These are phyloP conservation scores for Hydrolagus affinis DNA, from an alignment of 2,113 vertebrate species.

Conservation along the genomic window DNA sequence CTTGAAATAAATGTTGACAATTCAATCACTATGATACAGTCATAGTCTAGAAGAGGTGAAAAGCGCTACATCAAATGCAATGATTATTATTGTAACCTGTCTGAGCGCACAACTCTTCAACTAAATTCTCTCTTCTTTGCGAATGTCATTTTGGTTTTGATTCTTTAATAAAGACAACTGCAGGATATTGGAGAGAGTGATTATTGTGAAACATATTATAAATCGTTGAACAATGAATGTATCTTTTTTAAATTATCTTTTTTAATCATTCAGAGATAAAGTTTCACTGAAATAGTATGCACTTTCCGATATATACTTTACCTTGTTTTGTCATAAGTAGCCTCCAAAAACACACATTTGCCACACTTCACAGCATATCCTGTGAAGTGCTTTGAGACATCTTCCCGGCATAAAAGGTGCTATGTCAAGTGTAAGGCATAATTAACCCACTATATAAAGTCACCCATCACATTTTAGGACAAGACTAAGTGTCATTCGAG, in stretches of 20 bases:
- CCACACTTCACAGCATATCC: no score
- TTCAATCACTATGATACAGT: neutral
- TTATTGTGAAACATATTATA: neutral
- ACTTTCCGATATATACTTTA: neutral
- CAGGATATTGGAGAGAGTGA: neutral
- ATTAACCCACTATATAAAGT: no score
- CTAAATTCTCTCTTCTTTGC: slow-evolving; percentile 2
- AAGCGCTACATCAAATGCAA: no score
- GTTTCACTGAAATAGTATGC: neutral
- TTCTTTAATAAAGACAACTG: neutral
- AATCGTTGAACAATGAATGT: neutral
- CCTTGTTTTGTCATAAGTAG: neutral
- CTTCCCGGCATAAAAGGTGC: no score
- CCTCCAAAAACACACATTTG: no score
- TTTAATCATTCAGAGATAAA: neutral
- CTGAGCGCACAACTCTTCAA: neutral
- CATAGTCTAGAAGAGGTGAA: no score
- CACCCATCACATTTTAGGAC: no score
- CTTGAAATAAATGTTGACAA: neutral
- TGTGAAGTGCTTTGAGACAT: no score
- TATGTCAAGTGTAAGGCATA: no score
- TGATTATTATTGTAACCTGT: no score
- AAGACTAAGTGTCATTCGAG: no score
- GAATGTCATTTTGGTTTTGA: neutral
- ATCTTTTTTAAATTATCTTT: neutral